Conservation (phyloP, 2,888 invertebrate genomes). For the Aleiodes leptofemur region DNA sequence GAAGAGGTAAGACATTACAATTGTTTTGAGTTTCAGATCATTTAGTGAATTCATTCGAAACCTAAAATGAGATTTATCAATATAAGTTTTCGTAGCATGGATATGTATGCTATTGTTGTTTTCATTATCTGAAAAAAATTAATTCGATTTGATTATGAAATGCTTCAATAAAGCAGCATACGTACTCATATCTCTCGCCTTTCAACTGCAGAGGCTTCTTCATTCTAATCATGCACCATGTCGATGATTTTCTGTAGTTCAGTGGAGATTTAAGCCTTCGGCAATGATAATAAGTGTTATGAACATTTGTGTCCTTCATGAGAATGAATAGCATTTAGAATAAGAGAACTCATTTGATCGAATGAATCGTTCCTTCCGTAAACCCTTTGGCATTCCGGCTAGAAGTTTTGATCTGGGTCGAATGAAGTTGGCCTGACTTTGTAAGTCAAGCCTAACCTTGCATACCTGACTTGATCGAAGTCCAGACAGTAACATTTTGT, state of each 20-base stretch:
- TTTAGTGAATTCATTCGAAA: too few relatives aligned
- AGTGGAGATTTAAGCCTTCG: conserved; percentile 42
- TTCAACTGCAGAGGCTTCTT: conserved; percentile 44
- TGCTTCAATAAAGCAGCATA: neutral
- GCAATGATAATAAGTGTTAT: conserved; percentile 44
- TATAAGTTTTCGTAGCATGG: conserved; percentile 37
- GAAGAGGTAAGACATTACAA: too few relatives aligned
- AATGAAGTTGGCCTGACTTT: too few relatives aligned
- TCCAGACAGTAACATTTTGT: too few relatives aligned
- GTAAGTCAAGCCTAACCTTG: too few relatives aligned
- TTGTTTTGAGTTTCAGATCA: too few relatives aligned
- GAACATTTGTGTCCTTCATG: conserved; percentile 43
- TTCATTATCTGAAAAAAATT: conserved; percentile 36
- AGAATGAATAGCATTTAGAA: neutral
- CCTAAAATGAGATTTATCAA: neutral
- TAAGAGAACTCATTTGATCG: neutral
- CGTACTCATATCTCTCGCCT: conserved; percentile 46
- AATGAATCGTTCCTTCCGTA: neutral
- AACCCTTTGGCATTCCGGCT: neutral
- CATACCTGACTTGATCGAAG: too few relatives aligned
- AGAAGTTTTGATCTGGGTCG: too few relatives aligned
- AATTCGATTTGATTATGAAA: neutral
- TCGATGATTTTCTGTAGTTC: conserved; percentile 45
- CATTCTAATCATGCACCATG: conserved; percentile 49
- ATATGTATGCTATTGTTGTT: conserved; percentile 43